Base-by-base conservation (phyloP, 1,140 invertebrate species). In the Leguminivora glycinivorella region DNA sequence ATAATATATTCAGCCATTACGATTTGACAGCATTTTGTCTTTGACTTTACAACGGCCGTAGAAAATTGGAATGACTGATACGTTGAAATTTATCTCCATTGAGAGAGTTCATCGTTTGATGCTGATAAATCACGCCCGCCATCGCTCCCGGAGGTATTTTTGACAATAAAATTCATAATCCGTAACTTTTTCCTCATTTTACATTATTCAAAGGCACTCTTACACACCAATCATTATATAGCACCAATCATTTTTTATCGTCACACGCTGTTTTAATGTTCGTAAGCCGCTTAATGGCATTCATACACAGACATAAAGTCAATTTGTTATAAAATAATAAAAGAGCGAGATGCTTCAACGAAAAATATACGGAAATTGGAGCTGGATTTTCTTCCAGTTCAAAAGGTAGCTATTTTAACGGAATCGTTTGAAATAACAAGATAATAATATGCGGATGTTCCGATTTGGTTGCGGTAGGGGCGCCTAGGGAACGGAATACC, bases 71-170 rank as follows among this genome's bases (percentile, higher is more conserved):
- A 73, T 78, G 71, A 78, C 73, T 56, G 67, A 77, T 78, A 70
- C 24, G 60, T 76, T n/a, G 52, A 72, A 76, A 85, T 85, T 82
- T 75, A 80, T 85, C 83, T 83, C 73, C 74, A 79, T 83, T 83
- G 70, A 74, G 67, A 60, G 73, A 76, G 75, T 76, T 75, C 71
- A 78, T 70, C 75, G 75, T 70, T 77, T 82, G 74, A 79, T 82
- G 72, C 77, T 79, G 75, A 83, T 81, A 80, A 82, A 81, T 82
- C 76, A 78, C 75, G 72, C 56, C 43, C 68, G 68, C 52, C 71
- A 74, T 71, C 52, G 56, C 56, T 40, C 70, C 66, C 52, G 40
- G 58, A 68, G 68, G 70, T 71, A 77, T 74, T 74, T 73, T 74
- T 72, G 72, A 69, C 47, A 74, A 72, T 74, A 72, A 76, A 75